These are phyloP conservation scores for Leuciscus waleckii DNA, from an alignment of 2,797 vertebrate genomes.

Conservation along the genomic window DNA sequence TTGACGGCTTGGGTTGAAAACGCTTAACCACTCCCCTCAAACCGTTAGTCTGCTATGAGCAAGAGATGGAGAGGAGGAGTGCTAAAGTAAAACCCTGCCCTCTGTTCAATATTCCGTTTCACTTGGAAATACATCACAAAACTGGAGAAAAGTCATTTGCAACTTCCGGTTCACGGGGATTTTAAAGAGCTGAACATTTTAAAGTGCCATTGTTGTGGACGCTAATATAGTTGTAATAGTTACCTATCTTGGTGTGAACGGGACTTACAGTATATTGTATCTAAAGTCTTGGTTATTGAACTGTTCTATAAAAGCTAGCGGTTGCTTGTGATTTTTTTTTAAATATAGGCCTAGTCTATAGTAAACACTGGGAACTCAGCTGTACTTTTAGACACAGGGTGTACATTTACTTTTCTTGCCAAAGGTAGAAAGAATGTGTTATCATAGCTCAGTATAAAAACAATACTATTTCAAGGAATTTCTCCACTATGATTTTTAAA, in stretches of 20 bases:
- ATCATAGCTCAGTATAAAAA: not conserved
- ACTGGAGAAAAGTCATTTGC: too few species aligned
- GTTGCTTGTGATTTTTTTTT: not conserved
- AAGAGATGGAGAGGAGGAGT: too few species aligned
- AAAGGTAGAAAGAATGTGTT: not conserved
- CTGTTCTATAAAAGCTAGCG: not conserved
- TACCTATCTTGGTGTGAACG: not conserved
- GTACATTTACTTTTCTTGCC: not conserved
- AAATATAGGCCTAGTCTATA: not conserved
- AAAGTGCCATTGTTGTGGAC: not conserved
- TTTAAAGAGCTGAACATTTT: not conserved
- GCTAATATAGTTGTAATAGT: not conserved
- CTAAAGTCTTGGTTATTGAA: not conserved
- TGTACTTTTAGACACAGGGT: not conserved
- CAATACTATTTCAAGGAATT: not conserved
- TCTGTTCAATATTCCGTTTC: too few species aligned
- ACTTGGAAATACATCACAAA: too few species aligned
- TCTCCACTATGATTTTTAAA: slow-evolving; percentile 2
- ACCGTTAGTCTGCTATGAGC: too few species aligned
- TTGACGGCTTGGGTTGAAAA: too few species aligned
- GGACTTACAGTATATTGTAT: not conserved
- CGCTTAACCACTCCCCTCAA: too few species aligned
- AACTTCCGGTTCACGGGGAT: not conserved
- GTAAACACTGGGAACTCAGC: not conserved
- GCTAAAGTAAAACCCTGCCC: too few species aligned